A percentile compares a stretch with the other conserved stretches of the same genome.
phyloP scores from a whole-genome alignment of 2,797 vertebrate species.

The Sylvia borin region DNA sequence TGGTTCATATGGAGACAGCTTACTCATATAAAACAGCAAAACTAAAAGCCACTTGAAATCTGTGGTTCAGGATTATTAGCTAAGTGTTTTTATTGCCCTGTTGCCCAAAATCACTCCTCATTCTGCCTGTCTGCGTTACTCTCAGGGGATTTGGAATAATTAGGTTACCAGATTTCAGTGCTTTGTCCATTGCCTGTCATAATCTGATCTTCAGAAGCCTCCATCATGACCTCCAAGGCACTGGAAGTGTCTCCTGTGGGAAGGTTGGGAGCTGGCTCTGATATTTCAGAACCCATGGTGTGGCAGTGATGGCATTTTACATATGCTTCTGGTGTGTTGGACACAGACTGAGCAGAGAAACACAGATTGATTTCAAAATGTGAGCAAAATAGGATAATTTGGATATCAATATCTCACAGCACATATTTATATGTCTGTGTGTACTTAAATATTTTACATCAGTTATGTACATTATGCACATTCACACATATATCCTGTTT shows the following conservation, averaged over 20 bases:
- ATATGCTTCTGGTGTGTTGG: background rate
- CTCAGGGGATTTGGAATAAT: background rate
- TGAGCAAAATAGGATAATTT: background rate
- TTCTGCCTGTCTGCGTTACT: background rate
- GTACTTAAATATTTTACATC: background rate
- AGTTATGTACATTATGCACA: background rate
- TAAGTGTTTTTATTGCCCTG: background rate
- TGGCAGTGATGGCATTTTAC: background rate
- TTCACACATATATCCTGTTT: background rate
- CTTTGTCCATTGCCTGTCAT: background rate
- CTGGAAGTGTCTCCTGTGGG: background rate
- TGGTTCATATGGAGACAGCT: background rate
- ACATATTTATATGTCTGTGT: accelerated
- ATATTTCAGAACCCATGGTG: background rate
- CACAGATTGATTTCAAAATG: background rate
- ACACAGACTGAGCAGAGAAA: background rate
- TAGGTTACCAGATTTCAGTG: background rate
- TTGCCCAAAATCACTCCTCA: background rate
- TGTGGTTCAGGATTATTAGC: background rate
- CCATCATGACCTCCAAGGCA: background rate
- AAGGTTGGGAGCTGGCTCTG: background rate
- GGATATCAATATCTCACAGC: background rate
- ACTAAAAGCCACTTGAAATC: background rate
- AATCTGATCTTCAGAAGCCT: background rate
- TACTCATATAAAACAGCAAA: background rate